A percentile compares a stretch with the other conserved stretches of the same genome.
Evolutionary conservation across 2,113 vertebrate species (phyloP).

Genomic region (Dromas ardeola): DNA sequence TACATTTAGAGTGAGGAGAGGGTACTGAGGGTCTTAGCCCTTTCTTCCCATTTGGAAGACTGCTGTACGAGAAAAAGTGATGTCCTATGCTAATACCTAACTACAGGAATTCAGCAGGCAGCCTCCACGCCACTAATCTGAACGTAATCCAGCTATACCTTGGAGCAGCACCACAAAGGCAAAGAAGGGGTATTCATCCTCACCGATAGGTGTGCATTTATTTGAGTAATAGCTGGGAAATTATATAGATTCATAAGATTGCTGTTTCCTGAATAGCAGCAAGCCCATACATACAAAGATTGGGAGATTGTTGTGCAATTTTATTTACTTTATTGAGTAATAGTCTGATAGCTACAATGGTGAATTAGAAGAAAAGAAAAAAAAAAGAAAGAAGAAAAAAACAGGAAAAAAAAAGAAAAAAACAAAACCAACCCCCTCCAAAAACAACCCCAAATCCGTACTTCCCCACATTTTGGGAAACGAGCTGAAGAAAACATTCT

Average conservation of each 20-base stretch:
- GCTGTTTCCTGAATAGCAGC: neutral
- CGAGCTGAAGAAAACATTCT: conserved; percentile 73
- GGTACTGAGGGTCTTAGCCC: neutral
- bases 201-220: neutral
- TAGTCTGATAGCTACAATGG: conserved; percentile 70
- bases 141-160: neutral
- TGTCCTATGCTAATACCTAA: neutral
- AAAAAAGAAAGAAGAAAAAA: neutral
- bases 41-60: neutral
- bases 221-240: neutral
- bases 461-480: conserved; percentile 75
- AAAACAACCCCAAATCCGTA: neutral
- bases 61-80: neutral
- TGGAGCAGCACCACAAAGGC: neutral
- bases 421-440: neutral
- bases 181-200: neutral
- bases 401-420: neutral
- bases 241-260: neutral
- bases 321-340: conserved; percentile 77
- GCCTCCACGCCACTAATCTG: neutral
- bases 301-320: conserved; percentile 44
- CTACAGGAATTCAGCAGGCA: neutral
- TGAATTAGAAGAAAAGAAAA: conserved; percentile 52
- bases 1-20: neutral
- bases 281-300: conserved; percentile 40